Evolutionary conservation across 2,888 invertebrate genomes (phyloP).

Genomic region (Synergus laeviventris): DNA sequence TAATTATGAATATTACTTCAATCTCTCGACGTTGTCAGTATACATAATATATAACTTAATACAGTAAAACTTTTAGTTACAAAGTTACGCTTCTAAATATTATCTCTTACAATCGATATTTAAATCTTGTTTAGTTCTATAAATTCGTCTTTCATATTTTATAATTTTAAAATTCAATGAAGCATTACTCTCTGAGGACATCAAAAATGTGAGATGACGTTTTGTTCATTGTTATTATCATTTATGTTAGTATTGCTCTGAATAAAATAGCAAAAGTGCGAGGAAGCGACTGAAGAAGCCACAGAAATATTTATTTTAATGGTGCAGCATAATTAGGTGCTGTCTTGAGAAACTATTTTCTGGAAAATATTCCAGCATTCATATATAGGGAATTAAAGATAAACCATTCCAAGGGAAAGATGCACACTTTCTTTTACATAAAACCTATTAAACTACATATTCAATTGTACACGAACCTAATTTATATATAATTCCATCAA

Average conservation of each 20-base stretch:
- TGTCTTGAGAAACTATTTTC: conserved; percentile 6
- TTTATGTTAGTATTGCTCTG: neutral
- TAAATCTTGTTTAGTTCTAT: neutral
- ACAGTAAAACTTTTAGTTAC: neutral
- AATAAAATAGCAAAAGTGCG: neutral
- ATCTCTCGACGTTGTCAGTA: neutral
- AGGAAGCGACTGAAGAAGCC: conserved; percentile 7
- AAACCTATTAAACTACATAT: conserved; percentile 22
- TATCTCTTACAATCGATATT: neutral
- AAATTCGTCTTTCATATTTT: neutral
- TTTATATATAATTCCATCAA: conserved; percentile 26
- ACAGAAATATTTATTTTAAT: conserved; percentile 44
- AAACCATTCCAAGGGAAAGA: neutral
- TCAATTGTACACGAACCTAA: conserved; percentile 17
- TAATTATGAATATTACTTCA: neutral
- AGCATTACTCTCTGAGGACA: neutral
- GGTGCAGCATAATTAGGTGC: conserved; percentile 50
- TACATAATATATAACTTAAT: too few species aligned
- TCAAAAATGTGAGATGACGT: neutral
- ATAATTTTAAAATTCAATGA: neutral
- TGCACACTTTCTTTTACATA: conserved; percentile 20
- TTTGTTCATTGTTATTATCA: neutral
- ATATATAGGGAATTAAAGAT: conserved; percentile 18
- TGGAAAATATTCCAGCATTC: neutral
- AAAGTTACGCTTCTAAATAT: neutral